Evolutionary conservation across 2,797 vertebrate species (phyloP).

Genomic region (Galagoides demidoff): DNA sequence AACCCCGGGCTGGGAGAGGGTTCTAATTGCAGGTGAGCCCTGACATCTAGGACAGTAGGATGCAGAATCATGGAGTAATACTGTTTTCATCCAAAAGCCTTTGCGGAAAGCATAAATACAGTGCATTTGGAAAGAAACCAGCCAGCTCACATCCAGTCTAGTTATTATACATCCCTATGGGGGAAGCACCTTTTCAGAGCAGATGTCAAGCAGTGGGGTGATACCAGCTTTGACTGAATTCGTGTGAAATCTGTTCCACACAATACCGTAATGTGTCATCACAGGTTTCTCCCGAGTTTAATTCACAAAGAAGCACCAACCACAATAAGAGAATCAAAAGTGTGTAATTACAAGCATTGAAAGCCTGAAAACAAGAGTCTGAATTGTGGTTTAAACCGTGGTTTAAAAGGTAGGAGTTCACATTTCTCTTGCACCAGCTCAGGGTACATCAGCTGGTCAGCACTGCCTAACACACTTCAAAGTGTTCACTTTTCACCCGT

Average conservation of each 20-base stretch:
- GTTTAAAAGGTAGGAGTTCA: neutral
- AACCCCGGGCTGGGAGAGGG: neutral
- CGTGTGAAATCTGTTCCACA: neutral
- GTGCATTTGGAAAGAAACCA: neutral
- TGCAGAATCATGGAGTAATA: neutral
- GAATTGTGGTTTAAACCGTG: neutral
- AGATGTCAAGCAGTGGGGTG: neutral
- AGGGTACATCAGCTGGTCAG: neutral
- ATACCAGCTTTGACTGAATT: neutral
- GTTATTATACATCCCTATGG: neutral
- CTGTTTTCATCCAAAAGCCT: neutral
- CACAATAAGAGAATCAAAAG: constrained; percentile 4
- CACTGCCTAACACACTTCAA: neutral
- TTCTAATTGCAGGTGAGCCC: neutral
- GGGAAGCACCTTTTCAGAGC: neutral
- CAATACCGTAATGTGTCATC: neutral
- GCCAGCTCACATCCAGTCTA: neutral
- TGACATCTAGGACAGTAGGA: neutral
- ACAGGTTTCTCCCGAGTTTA: neutral
- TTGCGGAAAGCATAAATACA: neutral
- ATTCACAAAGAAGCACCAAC: neutral
- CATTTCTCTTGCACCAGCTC: neutral
- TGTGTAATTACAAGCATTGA: neutral
- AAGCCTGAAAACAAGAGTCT: neutral
- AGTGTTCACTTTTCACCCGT: neutral